Evolutionary conservation across 1,140 invertebrate species (phyloP).

Genomic region (Drosophila sp.): DNA sequence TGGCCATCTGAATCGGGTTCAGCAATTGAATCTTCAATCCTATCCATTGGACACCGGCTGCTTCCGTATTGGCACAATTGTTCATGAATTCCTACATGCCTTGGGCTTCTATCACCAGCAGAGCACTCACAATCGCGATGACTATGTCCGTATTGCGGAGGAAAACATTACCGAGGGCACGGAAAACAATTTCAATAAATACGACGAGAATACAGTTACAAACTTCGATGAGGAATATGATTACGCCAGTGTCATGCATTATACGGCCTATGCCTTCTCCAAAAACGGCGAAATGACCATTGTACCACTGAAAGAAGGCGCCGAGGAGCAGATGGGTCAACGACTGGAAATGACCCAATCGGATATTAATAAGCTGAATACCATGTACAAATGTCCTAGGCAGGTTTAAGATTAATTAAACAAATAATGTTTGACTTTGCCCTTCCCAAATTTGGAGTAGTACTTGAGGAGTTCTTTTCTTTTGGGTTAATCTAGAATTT

Average conservation of each 20-base stretch:
- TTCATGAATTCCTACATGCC: slow-evolving; percentile 88
- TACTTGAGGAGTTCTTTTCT: no score
- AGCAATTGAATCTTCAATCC: slow-evolving; percentile 84
- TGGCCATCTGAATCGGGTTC: slow-evolving; percentile 83
- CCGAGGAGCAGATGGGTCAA: slow-evolving; percentile 84
- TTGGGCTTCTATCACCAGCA: slow-evolving; percentile 90
- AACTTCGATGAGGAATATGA: slow-evolving; percentile 86
- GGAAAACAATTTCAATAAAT: slow-evolving; percentile 85
- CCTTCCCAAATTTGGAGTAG: no score
- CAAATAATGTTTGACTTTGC: neutral
- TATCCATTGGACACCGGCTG: slow-evolving; percentile 79
- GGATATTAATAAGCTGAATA: slow-evolving; percentile 84
- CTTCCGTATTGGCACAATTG: slow-evolving; percentile 84
- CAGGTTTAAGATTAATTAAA: slow-evolving; percentile 33
- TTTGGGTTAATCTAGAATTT: no score
- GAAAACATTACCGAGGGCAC: slow-evolving; percentile 86
- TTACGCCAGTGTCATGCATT: slow-evolving; percentile 88
- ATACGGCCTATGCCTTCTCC: slow-evolving; percentile 88
- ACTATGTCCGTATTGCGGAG: slow-evolving; percentile 87
- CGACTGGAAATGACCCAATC: slow-evolving; percentile 84
- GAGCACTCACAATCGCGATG: slow-evolving; percentile 87
- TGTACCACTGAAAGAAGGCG: slow-evolving; percentile 81
- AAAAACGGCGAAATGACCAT: slow-evolving; percentile 89
- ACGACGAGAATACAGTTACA: slow-evolving; percentile 71
- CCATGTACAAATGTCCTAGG: slow-evolving; percentile 84